Evolutionary conservation across 2,888 invertebrate genomes (phyloP).

Genomic region (Germaria angustata): DNA sequence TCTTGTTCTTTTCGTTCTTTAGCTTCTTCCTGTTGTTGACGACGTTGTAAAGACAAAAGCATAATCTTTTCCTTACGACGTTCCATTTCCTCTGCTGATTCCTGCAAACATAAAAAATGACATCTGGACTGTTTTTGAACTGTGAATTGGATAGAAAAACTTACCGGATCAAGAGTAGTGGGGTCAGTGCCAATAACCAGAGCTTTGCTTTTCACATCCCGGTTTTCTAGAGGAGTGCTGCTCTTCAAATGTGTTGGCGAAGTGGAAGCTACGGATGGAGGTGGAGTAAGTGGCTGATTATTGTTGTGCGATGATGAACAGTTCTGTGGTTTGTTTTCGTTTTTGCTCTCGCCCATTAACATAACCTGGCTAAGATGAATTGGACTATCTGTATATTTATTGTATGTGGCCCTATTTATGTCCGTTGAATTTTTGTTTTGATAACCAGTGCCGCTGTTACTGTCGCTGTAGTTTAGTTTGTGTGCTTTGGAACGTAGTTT

Average conservation of each 20-base stretch:
- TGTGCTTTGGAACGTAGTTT: conserved; percentile 52
- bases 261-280: conserved; percentile 59
- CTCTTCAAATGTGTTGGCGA: conserved; percentile 63
- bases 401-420: conserved; percentile 76
- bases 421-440: conserved; percentile 54
- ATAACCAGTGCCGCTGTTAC: conserved; percentile 68
- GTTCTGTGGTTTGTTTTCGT: conserved; percentile 59
- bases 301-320: conserved; percentile 47
- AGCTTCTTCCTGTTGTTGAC: conserved; percentile 94
- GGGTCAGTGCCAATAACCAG: conserved; percentile 86
- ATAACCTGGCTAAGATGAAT: conserved; percentile 75
- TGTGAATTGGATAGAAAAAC: conserved; percentile 68
- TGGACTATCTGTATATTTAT: conserved; percentile 78
- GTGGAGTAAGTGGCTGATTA: conserved; percentile 63
- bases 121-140: neutral
- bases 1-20: conserved; percentile 92
- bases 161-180: conserved; percentile 85
- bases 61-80: conserved; percentile 95
- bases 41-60: conserved; percentile 92
- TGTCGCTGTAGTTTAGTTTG: conserved; percentile 62
- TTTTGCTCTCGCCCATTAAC: conserved; percentile 66
- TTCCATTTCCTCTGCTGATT: conserved; percentile 93
- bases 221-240: conserved; percentile 68
- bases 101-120: conserved; percentile 82
- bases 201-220: conserved; percentile 81